These are phyloP conservation scores for Bradysia coprophila DNA, from an alignment of 1,140 invertebrate genomes.

Conservation along the genomic window DNA sequence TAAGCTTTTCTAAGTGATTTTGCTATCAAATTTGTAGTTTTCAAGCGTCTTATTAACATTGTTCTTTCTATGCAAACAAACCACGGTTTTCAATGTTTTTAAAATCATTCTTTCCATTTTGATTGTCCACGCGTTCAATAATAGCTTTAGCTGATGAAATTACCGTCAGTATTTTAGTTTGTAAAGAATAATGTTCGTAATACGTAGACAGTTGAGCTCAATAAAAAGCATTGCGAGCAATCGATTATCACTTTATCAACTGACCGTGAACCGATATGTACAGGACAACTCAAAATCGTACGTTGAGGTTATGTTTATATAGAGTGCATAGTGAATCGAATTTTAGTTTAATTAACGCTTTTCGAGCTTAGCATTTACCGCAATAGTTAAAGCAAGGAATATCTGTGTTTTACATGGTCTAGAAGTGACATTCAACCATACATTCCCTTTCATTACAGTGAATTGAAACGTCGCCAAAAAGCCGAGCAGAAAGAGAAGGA, in stretches of 20 bases:
- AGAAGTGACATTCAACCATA: neutral
- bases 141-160: neutral
- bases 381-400: neutral
- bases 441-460: constrained; percentile 42
- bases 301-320: neutral
- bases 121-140: neutral
- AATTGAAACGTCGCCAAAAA: constrained; percentile 79
- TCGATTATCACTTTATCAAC: too few relatives aligned
- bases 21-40: neutral
- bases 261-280: neutral
- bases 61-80: neutral
- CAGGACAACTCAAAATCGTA: neutral
- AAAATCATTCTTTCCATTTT: neutral
- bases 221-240: too few relatives aligned
- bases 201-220: too few relatives aligned
- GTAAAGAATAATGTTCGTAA: too few relatives aligned
- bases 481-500: constrained; percentile 85
- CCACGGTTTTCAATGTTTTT: neutral
- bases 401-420: neutral
- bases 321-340: neutral
- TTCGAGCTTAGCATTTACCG: neutral
- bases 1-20: constrained; percentile 28
- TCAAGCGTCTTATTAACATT: neutral
- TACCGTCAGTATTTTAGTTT: neutral
- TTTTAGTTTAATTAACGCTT: neutral